A percentile compares a stretch with the other conserved stretches of the same genome.
phyloP scores from a whole-genome alignment of 2,797 vertebrate genomes.

The Labeo calbasu region DNA sequence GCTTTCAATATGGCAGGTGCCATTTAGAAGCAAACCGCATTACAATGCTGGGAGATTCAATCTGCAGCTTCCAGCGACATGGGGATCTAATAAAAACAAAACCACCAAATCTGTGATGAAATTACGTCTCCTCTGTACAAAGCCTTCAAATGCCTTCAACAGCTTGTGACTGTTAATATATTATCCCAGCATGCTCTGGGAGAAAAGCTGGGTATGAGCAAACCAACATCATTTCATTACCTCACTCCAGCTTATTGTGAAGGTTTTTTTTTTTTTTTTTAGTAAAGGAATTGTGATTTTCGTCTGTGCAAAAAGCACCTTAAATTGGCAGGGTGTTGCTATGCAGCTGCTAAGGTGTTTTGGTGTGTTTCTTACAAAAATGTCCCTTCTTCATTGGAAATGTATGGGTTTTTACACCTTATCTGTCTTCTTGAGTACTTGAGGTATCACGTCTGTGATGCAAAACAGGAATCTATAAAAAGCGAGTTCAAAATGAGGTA shows the following conservation, averaged over 20 bases:
- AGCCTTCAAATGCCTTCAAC: conserved; percentile 38
- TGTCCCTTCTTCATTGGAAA: neutral
- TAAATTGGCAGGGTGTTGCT: neutral
- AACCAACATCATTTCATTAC: conserved; percentile 47
- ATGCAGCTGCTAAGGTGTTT: neutral
- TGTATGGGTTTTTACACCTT: neutral
- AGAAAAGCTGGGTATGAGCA: conserved; percentile 28
- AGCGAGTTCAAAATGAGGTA: neutral
- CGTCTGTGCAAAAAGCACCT: neutral
- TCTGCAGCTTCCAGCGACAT: conserved; percentile 50
- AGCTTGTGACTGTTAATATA: conserved; percentile 38
- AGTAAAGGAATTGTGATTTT: neutral
- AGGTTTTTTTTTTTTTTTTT: neutral
- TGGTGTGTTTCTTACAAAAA: conserved; percentile 1
- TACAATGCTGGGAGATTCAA: conserved; percentile 46
- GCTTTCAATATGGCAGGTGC: conserved; percentile 46
- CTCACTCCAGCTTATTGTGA: neutral
- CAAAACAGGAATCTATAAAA: neutral
- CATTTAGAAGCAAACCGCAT: conserved; percentile 52
- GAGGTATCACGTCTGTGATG: neutral
- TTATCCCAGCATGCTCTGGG: conserved; percentile 48
- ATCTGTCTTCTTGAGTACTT: neutral
- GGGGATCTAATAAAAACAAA: conserved; percentile 47
- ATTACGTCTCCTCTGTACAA: conserved; percentile 34
- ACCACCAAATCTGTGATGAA: conserved; percentile 46